These are phyloP conservation scores for Girardinus metallicus DNA, from an alignment of 2,797 vertebrate genomes.

Conservation along the genomic window DNA sequence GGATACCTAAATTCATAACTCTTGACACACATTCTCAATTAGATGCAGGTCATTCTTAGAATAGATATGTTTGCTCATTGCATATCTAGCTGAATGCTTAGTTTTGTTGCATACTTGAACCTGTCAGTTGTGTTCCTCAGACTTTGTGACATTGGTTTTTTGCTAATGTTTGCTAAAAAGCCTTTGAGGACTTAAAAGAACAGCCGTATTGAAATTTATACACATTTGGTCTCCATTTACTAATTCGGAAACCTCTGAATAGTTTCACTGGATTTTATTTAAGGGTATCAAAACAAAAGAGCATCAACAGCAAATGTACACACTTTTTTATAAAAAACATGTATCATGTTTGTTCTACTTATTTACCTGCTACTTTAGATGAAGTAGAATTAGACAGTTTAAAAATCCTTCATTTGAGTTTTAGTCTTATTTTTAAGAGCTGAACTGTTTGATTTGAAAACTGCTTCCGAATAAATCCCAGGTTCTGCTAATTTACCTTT, in stretches of 20 bases:
- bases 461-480: neutral
- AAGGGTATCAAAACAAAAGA: neutral
- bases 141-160: neutral
- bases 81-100: neutral
- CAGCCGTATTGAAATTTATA: neutral
- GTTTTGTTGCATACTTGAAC: neutral
- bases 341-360: neutral
- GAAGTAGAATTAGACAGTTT: neutral
- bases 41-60: neutral
- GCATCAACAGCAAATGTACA: neutral
- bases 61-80: neutral
- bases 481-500: neutral
- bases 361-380: neutral
- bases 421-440: neutral
- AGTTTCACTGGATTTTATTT: slow-evolving; percentile 3
- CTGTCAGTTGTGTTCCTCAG: neutral
- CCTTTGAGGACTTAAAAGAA: neutral
- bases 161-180: neutral
- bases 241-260: neutral
- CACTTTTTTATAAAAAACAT: neutral
- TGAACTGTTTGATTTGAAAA: neutral
- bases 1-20: neutral
- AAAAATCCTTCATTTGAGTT: neutral
- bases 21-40: neutral
- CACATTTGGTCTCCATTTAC: neutral